Conservation (phyloP, 2,888 invertebrate species). For the Sphinx pinastri region DNA sequence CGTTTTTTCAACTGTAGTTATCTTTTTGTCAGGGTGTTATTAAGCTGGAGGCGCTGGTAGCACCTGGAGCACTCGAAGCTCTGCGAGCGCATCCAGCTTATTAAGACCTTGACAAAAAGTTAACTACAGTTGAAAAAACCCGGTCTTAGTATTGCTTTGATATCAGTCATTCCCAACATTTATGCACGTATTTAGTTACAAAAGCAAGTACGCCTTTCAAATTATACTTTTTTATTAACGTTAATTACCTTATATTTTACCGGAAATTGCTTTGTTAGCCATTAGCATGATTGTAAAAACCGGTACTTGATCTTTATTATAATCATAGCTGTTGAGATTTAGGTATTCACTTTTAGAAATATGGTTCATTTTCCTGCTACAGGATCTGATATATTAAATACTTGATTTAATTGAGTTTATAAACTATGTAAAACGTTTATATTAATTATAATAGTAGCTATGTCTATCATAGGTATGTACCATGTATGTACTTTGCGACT, state of each 20-base stretch:
- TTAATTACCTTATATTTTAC: slow-evolving; percentile 5
- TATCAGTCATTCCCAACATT: too few relatives aligned
- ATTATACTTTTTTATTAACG: background rate
- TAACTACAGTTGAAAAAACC: too few relatives aligned
- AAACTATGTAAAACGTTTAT: background rate
- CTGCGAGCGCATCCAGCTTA: too few relatives aligned
- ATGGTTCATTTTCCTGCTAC: slow-evolving; percentile 2
- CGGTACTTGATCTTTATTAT: slow-evolving; percentile 16
- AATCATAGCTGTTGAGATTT: background rate
- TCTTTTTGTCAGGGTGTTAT: too few relatives aligned
- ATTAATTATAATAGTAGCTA: background rate
- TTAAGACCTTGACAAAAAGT: too few relatives aligned
- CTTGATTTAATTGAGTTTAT: background rate
- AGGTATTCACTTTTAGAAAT: background rate
- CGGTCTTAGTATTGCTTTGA: too few relatives aligned
- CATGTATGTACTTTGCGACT: background rate
- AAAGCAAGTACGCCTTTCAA: background rate
- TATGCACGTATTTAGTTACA: background rate
- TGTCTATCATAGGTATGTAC: too few relatives aligned
- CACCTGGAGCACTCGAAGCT: too few relatives aligned
- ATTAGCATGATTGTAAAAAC: slow-evolving; percentile 18
- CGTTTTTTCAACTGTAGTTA: too few relatives aligned
- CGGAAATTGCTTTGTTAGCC: slow-evolving; percentile 19
- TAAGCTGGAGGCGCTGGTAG: too few relatives aligned
- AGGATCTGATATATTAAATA: background rate